A percentile compares a stretch with the other conserved stretches of the same genome.
Evolutionary conservation across 2,797 vertebrate species (phyloP).

Genomic region (Oreochromis grahami): DNA sequence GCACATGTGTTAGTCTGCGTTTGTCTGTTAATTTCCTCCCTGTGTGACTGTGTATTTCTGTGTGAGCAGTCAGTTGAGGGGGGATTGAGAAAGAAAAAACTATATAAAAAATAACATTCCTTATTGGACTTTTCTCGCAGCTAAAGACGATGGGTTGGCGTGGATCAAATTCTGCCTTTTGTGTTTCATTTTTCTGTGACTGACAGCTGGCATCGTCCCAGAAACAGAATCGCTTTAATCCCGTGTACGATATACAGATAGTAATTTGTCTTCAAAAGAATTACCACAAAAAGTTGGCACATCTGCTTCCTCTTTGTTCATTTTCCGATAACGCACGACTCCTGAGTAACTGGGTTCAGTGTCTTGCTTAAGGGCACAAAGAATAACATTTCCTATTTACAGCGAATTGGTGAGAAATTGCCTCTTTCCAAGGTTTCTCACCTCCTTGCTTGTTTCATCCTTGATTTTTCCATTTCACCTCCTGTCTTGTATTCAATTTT

Average conservation of each 20-base stretch:
- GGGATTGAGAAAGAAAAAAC: background rate
- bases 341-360: background rate
- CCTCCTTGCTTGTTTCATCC: background rate
- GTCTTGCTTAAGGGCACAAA: background rate
- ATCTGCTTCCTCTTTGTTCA: background rate
- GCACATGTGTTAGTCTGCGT: background rate
- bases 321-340: background rate
- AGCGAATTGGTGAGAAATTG: background rate
- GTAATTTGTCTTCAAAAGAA: constrained; percentile 23
- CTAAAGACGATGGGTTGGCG: background rate
- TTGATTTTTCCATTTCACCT: background rate
- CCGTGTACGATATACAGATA: background rate
- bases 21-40: constrained; percentile 14
- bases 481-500: background rate
- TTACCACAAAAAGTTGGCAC: background rate
- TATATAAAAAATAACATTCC: background rate
- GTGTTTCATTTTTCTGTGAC: background rate
- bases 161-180: constrained; percentile 11
- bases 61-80: background rate
- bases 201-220: constrained; percentile 18
- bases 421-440: background rate
- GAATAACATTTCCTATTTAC: background rate
- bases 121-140: background rate
- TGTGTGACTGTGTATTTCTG: background rate
- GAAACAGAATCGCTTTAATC: constrained; percentile 18